phyloP scores from a whole-genome alignment of 2,888 invertebrate species.

The Phortica okadai region DNA sequence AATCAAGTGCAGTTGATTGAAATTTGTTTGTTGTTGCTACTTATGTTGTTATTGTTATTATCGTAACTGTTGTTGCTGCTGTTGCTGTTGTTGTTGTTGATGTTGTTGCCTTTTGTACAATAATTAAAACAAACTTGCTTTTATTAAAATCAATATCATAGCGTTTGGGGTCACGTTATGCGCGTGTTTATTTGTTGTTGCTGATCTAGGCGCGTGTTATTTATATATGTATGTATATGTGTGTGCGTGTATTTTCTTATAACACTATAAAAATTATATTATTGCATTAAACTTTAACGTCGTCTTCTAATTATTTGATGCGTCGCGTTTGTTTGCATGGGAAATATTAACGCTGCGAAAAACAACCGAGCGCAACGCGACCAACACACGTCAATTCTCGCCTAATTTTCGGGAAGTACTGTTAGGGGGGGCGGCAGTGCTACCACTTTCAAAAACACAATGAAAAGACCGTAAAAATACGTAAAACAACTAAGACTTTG shows the following conservation, averaged over 20 bases:
- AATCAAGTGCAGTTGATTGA: not conserved
- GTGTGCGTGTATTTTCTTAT: not conserved
- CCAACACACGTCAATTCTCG: too few species aligned
- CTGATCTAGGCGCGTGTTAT: not conserved
- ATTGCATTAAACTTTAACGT: not conserved
- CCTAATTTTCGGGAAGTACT: too few species aligned
- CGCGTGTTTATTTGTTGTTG: not conserved
- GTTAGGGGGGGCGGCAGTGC: too few species aligned
- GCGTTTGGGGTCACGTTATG: not conserved
- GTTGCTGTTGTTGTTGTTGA: not conserved
- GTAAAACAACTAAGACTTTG: too few species aligned
- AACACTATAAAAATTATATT: not conserved
- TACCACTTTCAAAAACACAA: too few species aligned
- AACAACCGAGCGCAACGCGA: not conserved
- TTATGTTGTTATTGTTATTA: not conserved
- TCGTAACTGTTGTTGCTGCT: not conserved
- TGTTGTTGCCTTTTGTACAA: not conserved
- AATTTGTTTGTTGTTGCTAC: not conserved
- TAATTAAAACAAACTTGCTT: not conserved
- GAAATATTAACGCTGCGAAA: not conserved
- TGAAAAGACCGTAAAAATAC: too few species aligned
- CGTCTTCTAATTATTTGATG: not conserved
- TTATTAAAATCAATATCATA: conserved; percentile 9
- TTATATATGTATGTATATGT: not conserved
- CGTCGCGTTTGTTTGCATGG: not conserved